Conservation (phyloP, 2,113 vertebrate species). For the Serinus canaria region DNA sequence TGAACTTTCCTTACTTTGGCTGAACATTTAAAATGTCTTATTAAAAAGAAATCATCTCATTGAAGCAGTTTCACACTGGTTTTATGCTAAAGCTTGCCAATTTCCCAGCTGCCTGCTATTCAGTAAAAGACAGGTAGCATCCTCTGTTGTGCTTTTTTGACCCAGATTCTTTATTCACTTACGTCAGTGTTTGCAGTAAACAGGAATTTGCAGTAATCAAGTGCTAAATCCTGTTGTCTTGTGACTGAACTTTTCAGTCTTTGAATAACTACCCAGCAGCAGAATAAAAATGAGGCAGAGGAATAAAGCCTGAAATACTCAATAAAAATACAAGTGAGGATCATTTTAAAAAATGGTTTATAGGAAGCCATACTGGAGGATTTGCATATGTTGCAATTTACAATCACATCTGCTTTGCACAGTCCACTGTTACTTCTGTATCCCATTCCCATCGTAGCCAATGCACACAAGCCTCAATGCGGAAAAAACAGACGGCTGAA, state of each 20-base stretch:
- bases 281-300: neutral
- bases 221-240: neutral
- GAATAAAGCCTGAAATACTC: neutral
- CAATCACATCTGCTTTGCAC: neutral
- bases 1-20: neutral
- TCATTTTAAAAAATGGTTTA: neutral
- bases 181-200: neutral
- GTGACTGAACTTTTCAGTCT: neutral
- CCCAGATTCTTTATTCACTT: constrained; percentile 2
- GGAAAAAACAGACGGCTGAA: neutral
- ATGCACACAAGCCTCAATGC: neutral
- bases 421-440: neutral
- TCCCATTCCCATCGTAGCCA: neutral
- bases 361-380: neutral
- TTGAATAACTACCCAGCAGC: neutral
- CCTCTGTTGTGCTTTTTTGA: constrained; percentile 19
- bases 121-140: constrained; percentile 40
- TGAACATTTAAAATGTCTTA: neutral
- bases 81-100: neutral
- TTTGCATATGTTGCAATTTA: neutral
- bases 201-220: neutral
- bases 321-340: neutral
- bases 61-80: neutral
- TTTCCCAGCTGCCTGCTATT: constrained; percentile 34
- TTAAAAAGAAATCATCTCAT: neutral